phyloP scores from a whole-genome alignment of 2,888 invertebrate species.

The Lapara coniferarum region DNA sequence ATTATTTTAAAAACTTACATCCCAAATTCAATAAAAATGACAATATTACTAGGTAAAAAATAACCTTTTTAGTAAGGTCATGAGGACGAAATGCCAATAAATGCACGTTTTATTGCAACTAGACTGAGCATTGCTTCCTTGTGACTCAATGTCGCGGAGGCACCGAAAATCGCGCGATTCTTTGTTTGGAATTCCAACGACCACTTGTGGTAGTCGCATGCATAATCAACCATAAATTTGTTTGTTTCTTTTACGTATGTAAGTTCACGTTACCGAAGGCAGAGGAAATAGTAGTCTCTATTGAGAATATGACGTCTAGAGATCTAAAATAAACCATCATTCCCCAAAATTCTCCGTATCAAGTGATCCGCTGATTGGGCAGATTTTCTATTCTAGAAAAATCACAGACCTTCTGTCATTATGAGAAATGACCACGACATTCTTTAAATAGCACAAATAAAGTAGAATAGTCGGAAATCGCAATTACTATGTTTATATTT shows the following conservation, averaged over 20 bases:
- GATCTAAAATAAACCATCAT: too few relatives aligned
- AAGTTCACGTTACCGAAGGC: too few relatives aligned
- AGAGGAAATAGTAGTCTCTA: neutral
- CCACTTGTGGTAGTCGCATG: conserved; percentile 25
- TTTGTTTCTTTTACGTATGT: neutral
- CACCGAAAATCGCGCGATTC: conserved; percentile 9
- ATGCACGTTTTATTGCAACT: neutral
- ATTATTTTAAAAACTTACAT: too few relatives aligned
- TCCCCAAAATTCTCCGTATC: too few relatives aligned
- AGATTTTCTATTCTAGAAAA: too few relatives aligned
- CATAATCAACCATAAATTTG: conserved; percentile 20
- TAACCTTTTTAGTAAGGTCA: neutral
- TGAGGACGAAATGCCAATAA: neutral
- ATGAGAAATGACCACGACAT: too few relatives aligned
- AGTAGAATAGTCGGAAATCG: too few relatives aligned
- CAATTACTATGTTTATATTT: too few relatives aligned
- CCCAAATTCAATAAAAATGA: too few relatives aligned
- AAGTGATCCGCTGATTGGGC: too few relatives aligned
- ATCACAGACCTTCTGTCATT: too few relatives aligned
- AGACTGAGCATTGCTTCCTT: neutral
- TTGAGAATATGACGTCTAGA: neutral
- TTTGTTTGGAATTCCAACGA: conserved; percentile 21
- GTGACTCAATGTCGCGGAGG: conserved; percentile 5
- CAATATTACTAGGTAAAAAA: neutral
- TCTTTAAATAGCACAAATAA: too few relatives aligned